These are phyloP conservation scores for Chionoecetes opilio DNA, from an alignment of 1,140 invertebrate genomes.

Conservation along the genomic window DNA sequence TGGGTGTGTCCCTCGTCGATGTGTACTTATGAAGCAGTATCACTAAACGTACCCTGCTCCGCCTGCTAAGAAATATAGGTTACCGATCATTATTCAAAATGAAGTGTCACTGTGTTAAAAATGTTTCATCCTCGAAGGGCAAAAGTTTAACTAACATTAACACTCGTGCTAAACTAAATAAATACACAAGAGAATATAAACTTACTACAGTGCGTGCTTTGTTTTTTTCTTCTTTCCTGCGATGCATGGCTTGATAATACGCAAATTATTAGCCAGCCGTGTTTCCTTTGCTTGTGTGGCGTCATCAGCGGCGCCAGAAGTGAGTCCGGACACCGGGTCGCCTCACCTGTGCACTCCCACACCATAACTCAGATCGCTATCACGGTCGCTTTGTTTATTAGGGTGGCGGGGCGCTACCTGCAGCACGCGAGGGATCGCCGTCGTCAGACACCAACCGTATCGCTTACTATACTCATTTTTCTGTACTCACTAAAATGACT, in stretches of 20 bases:
- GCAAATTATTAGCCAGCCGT: not conserved
- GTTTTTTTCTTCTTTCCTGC: not conserved
- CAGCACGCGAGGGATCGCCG: not conserved
- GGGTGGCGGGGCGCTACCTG: not conserved
- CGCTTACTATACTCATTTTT: not conserved
- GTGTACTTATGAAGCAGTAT: constrained; percentile 29
- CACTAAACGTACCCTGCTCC: not conserved
- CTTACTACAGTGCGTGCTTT: not conserved
- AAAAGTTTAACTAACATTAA: not conserved
- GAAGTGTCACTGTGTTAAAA: not conserved
- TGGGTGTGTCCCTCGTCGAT: not conserved
- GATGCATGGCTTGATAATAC: not conserved
- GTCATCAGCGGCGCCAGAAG: not conserved
- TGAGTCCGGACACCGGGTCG: not conserved
- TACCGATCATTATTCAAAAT: constrained; percentile 20
- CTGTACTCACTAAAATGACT: too few species aligned
- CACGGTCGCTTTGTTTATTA: constrained; percentile 28
- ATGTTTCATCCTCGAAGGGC: not conserved
- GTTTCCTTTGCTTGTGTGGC: not conserved
- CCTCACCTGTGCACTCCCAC: constrained; percentile 23
- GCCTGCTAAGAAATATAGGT: not conserved
- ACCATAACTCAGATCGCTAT: constrained; percentile 20
- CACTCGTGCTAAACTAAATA: not conserved
- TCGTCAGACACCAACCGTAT: not conserved
- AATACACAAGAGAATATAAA: not conserved